phyloP scores from a whole-genome alignment of 23 tunicate genomes.

The Botrylloides violaceus region DNA sequence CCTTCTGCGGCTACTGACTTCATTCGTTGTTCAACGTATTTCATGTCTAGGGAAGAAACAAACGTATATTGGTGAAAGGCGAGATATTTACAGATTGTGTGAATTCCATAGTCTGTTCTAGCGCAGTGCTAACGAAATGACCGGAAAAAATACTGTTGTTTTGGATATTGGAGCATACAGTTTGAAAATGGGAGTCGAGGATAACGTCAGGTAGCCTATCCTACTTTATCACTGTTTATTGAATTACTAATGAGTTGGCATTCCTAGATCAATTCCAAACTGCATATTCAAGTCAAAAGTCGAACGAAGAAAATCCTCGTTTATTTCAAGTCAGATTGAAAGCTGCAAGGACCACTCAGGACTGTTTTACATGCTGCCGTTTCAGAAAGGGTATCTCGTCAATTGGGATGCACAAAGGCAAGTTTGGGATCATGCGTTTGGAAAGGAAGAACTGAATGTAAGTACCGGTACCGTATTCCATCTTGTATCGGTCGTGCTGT shows the following conservation, averaged over 20 bases:
- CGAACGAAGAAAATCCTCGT: constrained; percentile 59
- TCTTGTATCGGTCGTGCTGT: no score
- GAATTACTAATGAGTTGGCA: background rate
- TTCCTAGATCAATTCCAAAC: constrained; percentile 64
- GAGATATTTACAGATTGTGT: no score
- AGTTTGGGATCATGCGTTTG: constrained; percentile 84
- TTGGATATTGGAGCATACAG: constrained; percentile 75
- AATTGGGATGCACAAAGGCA: constrained; percentile 94
- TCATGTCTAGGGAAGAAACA: no score
- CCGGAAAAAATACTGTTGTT: constrained; percentile 28
- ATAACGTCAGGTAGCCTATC: background rate
- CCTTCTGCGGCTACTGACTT: no score
- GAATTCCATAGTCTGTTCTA: no score
- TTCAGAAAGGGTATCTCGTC: constrained; percentile 86
- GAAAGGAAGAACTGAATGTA: constrained; percentile 84
- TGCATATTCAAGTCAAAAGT: constrained; percentile 67
- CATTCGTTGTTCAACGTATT: no score
- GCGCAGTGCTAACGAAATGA: background rate
- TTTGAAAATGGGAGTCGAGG: background rate
- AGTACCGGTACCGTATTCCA: no score
- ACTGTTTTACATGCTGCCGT: constrained; percentile 73
- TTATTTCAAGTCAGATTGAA: constrained; percentile 59
- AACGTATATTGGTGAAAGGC: no score
- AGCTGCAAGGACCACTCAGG: constrained; percentile 81
- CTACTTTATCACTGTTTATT: no score